Evolutionary conservation across 2,888 invertebrate genomes (phyloP).

Genomic region (Pachliopta kotzebuea): DNA sequence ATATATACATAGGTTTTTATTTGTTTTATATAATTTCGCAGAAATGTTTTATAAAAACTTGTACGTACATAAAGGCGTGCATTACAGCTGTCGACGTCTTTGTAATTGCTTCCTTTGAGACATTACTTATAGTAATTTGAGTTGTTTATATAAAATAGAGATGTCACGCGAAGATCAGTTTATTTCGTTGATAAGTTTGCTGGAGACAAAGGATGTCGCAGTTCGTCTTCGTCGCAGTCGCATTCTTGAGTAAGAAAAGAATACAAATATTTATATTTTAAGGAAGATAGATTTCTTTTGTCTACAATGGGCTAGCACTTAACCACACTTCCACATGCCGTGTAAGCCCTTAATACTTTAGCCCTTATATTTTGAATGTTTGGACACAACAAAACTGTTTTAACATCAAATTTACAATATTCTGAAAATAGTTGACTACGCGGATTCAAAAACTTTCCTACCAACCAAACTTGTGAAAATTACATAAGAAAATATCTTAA

Average conservation of each 20-base stretch:
- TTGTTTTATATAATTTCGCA: neutral
- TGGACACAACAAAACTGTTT: too few relatives aligned
- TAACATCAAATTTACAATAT: too few relatives aligned
- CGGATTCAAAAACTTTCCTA: too few relatives aligned
- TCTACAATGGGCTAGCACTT: too few relatives aligned
- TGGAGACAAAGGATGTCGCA: slow-evolving; percentile 48
- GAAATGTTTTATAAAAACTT: neutral
- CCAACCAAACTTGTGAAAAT: too few relatives aligned
- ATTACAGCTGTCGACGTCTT: slow-evolving; percentile 21
- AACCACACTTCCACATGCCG: too few relatives aligned
- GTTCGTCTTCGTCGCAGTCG: slow-evolving; percentile 44
- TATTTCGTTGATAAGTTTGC: slow-evolving; percentile 47
- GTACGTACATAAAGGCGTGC: neutral
- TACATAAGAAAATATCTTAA: too few relatives aligned
- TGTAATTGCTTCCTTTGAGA: slow-evolving; percentile 71
- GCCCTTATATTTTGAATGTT: too few relatives aligned
- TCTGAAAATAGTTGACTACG: too few relatives aligned
- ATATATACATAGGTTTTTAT: neutral
- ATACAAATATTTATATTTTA: neutral
- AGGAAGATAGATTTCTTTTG: neutral
- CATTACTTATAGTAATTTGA: slow-evolving; percentile 69
- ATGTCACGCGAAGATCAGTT: slow-evolving; percentile 49
- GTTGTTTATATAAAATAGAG: slow-evolving; percentile 68
- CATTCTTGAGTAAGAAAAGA: slow-evolving; percentile 52
- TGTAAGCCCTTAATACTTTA: too few relatives aligned